Evolutionary conservation across 2,113 vertebrate genomes (phyloP).

Genomic region (Ameiurus melas): DNA sequence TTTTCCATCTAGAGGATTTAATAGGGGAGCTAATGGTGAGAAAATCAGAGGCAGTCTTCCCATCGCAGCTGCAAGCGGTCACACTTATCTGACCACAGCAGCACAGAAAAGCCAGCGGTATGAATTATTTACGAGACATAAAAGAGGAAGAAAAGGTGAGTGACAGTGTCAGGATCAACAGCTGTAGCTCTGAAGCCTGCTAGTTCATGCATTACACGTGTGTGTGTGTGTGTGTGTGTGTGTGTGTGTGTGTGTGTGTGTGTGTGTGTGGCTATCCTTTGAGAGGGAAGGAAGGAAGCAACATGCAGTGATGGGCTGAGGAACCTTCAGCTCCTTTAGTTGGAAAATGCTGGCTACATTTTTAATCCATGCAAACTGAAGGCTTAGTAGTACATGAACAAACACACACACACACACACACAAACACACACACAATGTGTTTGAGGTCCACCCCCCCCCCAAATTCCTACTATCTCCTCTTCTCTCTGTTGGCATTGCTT

Average conservation of each 20-base stretch:
- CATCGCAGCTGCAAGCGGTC: conserved; percentile 26
- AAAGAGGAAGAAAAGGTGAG: conserved; percentile 58
- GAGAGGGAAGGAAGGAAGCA: conserved; percentile 45
- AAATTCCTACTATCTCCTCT: background rate
- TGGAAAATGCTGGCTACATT: background rate
- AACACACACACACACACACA: conserved; percentile 10
- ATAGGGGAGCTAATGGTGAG: conserved; percentile 38
- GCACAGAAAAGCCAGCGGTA: conserved; percentile 44
- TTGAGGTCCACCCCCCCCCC: conserved; percentile 1
- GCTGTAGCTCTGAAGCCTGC: conserved; percentile 56
- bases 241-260: conserved; percentile 45
- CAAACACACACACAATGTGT: background rate
- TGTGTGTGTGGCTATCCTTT: background rate
- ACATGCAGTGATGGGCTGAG: conserved; percentile 46
- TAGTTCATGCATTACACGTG: conserved; percentile 36
- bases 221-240: conserved; percentile 44
- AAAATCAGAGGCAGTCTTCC: conserved; percentile 24
- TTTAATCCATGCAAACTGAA: background rate
- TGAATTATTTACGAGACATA: conserved; percentile 68
- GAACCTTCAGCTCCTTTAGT: conserved; percentile 39
- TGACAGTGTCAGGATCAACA: conserved; percentile 59
- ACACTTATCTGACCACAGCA: conserved; percentile 53
- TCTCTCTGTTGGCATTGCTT: background rate
- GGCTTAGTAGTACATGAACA: too few relatives aligned
- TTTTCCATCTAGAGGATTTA: conserved; percentile 28